Conservation (phyloP, 2,797 vertebrate genomes). For the Urosaurus nigricauda region DNA sequence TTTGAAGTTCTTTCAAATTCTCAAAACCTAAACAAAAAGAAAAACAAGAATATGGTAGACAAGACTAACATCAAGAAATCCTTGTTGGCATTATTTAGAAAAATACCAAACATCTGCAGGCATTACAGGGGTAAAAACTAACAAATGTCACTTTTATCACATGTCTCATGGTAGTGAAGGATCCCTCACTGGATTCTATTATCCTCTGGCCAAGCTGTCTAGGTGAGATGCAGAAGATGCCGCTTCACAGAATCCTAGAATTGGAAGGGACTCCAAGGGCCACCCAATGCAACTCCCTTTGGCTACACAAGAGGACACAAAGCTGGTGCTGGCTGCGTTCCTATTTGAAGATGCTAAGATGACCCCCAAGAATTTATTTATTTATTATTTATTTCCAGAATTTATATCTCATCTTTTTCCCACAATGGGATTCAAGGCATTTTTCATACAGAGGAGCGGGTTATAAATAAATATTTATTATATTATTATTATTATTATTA, state of each 20-base stretch:
- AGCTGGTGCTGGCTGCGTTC: too few species aligned
- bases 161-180: background rate
- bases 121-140: background rate
- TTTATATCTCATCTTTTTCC: too few species aligned
- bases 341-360: too few species aligned
- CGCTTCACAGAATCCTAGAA: background rate
- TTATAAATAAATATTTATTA: too few species aligned
- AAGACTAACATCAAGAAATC: background rate
- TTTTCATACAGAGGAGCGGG: too few species aligned
- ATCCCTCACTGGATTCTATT: background rate
- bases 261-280: too few species aligned
- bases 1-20: slow-evolving; percentile 77
- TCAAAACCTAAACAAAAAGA: slow-evolving; percentile 75
- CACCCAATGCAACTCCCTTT: too few species aligned
- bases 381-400: too few species aligned
- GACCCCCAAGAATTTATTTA: too few species aligned
- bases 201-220: background rate
- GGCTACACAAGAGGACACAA: too few species aligned
- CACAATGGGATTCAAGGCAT: too few species aligned
- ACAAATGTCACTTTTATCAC: background rate
- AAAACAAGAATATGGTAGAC: background rate
- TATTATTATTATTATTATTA: too few species aligned
- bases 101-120: background rate
- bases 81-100: background rate
- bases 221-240: background rate